Percentiles rank a stretch among this genome's conserved stretches.
phyloP scores from a whole-genome alignment of 2,113 vertebrate genomes.

The Manacus vitellinus region DNA sequence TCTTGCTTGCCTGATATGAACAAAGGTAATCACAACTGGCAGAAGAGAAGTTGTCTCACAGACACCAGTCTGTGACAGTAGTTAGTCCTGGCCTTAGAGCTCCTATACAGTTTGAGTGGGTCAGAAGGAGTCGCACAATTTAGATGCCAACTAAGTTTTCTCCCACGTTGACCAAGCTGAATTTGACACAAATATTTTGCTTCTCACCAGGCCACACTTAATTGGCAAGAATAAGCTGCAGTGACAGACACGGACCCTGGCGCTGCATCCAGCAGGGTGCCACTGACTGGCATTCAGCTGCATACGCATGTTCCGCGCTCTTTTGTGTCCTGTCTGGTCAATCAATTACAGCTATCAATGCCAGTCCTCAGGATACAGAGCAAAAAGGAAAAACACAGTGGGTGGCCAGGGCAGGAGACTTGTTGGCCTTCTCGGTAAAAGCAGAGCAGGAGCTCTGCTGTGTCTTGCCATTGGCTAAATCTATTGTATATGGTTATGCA shows the following conservation, averaged over 20 bases:
- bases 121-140: background rate
- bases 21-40: background rate
- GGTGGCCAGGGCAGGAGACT: background rate
- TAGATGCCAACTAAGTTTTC: background rate
- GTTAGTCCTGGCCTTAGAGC: background rate
- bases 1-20: background rate
- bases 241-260: background rate
- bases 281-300: background rate
- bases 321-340: background rate
- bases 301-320: rapidly evolving
- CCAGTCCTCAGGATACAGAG: slow-evolving; percentile 22
- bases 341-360: slow-evolving; percentile 5
- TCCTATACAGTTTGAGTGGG: background rate
- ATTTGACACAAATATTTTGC: slow-evolving; percentile 4
- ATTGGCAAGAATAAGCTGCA: background rate
- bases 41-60: background rate
- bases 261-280: background rate
- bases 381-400: slow-evolving; percentile 16
- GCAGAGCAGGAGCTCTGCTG: background rate
- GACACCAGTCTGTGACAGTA: background rate
- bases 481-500: background rate
- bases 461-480: background rate
- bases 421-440: background rate
- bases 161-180: background rate
- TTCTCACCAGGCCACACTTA: background rate